Evolutionary conservation across 1,140 invertebrate genomes (phyloP).

Genomic region (Trichoplusia ni): DNA sequence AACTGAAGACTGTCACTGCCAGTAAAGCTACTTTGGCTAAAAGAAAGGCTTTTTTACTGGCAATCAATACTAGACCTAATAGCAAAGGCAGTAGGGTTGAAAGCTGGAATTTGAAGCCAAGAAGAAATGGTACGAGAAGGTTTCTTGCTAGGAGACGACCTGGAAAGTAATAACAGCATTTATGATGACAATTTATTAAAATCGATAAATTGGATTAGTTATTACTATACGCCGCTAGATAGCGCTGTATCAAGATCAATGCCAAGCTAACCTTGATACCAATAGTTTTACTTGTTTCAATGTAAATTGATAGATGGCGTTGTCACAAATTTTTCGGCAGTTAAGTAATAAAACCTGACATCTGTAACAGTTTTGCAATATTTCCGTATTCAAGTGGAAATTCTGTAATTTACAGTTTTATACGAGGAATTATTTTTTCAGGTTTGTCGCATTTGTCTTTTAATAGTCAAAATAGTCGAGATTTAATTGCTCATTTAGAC

Average conservation of each 20-base stretch:
- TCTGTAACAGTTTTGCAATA: too few species aligned
- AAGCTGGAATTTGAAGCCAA: constrained; percentile 89
- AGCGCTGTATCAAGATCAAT: constrained; percentile 31
- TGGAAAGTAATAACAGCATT: constrained; percentile 73
- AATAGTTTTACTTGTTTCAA: not conserved
- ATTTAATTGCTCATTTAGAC: too few species aligned
- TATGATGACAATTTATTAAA: not conserved
- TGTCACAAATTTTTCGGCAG: not conserved
- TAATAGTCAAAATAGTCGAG: too few species aligned
- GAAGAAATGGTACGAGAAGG: constrained; percentile 86
- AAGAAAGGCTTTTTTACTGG: constrained; percentile 88
- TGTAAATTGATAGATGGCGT: constrained; percentile 19
- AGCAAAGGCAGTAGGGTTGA: constrained; percentile 87
- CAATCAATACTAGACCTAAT: constrained; percentile 85
- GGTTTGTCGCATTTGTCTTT: too few species aligned
- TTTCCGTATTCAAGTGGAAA: too few species aligned
- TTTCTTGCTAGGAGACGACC: constrained; percentile 86
- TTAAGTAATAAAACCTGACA: not conserved
- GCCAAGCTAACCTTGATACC: not conserved
- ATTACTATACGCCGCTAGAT: constrained; percentile 24
- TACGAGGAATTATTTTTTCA: too few species aligned
- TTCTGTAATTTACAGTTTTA: too few species aligned
- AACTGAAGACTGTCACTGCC: constrained; percentile 85
- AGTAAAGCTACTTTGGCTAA: constrained; percentile 87
- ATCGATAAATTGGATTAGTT: too few species aligned